Evolutionary conservation across 2,888 invertebrate genomes (phyloP).

Genomic region (Globia sparganii): DNA sequence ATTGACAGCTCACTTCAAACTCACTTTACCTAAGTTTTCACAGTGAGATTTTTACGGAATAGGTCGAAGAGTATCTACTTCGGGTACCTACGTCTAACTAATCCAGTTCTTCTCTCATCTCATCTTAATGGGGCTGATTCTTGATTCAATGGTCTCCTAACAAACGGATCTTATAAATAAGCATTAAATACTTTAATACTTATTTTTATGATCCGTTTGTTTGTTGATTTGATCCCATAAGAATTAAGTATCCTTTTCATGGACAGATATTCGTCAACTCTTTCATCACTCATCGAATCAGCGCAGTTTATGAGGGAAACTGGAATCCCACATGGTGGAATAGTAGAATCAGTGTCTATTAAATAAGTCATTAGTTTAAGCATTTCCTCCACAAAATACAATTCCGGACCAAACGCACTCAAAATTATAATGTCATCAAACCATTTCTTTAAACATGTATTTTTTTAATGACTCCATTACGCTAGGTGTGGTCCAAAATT

Average conservation of each 20-base stretch:
- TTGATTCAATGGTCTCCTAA: no score
- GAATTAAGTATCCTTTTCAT: no score
- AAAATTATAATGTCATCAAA: conserved; percentile 44
- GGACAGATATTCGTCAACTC: neutral
- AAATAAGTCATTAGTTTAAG: conserved; percentile 4
- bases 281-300: neutral
- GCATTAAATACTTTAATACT: no score
- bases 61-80: neutral
- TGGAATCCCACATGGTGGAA: neutral
- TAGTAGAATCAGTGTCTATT: conserved; percentile 3
- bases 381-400: conserved; percentile 1
- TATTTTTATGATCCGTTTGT: no score
- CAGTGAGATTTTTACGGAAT: neutral
- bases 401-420: neutral
- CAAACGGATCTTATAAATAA: no score
- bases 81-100: no score
- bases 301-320: no score
- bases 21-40: neutral
- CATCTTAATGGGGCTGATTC: no score
- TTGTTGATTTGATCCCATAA: no score
- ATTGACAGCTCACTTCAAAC: neutral
- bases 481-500: conserved; percentile 42
- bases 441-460: conserved; percentile 17
- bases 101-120: no score
- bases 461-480: conserved; percentile 39